Conservation (phyloP, 2,888 invertebrate species). For the Camptogramma bilineatum region DNA sequence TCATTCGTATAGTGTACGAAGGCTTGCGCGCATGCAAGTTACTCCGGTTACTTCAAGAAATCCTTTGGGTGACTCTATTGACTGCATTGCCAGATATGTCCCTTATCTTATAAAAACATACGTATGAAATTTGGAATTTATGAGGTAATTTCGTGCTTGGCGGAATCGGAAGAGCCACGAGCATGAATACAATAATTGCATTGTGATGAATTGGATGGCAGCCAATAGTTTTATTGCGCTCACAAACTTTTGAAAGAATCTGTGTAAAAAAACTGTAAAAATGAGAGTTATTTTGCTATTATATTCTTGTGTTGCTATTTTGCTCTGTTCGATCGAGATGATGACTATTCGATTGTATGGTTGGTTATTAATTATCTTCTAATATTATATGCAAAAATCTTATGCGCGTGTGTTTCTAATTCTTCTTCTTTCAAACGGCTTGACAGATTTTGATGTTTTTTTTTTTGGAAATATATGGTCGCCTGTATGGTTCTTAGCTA, state of each 20-base stretch:
- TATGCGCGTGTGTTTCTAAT: too few relatives aligned
- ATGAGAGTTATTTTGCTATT: constrained; percentile 4
- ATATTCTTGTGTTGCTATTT: background rate
- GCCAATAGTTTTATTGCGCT: constrained; percentile 52
- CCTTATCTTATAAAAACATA: background rate
- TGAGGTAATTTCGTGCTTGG: constrained; percentile 27
- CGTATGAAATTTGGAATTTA: constrained; percentile 8
- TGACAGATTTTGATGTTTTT: too few relatives aligned
- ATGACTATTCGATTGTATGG: background rate
- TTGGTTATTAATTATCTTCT: background rate
- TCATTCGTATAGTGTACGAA: too few relatives aligned
- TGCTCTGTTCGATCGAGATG: background rate
- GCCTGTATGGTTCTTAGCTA: too few relatives aligned
- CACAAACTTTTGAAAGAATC: constrained; percentile 49
- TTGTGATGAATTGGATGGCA: constrained; percentile 47
- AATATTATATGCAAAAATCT: too few relatives aligned
- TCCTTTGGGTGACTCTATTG: too few relatives aligned
- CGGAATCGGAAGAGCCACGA: constrained; percentile 30
- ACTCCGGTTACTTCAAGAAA: too few relatives aligned
- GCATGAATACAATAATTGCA: constrained; percentile 37
- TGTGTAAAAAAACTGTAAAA: constrained; percentile 45
- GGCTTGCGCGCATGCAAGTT: too few relatives aligned
- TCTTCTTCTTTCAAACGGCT: too few relatives aligned
- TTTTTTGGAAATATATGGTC: too few relatives aligned
- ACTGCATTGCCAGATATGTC: too few relatives aligned